A percentile compares a stretch with the other conserved stretches of the same genome.
These are phyloP conservation scores for Ciconia nigra DNA, from an alignment of 2,797 vertebrate species.

Conservation along the genomic window DNA sequence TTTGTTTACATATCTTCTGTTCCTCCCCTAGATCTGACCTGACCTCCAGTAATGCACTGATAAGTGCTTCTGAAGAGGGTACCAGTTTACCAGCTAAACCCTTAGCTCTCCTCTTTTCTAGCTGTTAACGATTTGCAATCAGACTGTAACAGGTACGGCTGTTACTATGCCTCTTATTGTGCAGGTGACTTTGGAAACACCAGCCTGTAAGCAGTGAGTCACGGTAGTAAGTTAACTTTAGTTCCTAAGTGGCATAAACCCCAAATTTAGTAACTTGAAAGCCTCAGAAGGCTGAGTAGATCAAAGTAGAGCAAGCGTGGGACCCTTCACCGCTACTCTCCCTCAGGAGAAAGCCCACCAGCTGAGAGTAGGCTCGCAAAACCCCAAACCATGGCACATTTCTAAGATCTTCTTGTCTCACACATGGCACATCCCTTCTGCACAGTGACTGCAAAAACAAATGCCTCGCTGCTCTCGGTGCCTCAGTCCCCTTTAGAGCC, in stretches of 20 bases:
- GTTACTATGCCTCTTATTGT: not conserved
- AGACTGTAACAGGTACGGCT: not conserved
- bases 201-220: not conserved
- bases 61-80: not conserved
- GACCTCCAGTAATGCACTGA: not conserved
- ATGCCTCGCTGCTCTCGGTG: not conserved
- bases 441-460: not conserved
- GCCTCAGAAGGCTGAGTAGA: not conserved
- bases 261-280: not conserved
- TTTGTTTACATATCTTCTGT: not conserved
- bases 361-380: not conserved
- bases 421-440: not conserved
- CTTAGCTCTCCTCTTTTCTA: not conserved
- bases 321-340: not conserved
- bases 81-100: not conserved
- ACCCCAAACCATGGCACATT: rapidly evolving
- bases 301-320: not conserved
- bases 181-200: not conserved
- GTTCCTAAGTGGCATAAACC: not conserved
- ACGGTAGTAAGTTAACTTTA: not conserved
- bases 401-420: not conserved
- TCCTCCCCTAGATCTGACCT: not conserved
- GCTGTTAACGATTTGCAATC: not conserved
- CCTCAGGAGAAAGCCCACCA: not conserved
- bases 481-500: not conserved